These are phyloP conservation scores for Fopius arisanus DNA, from an alignment of 1,140 invertebrate genomes.

Conservation along the genomic window DNA sequence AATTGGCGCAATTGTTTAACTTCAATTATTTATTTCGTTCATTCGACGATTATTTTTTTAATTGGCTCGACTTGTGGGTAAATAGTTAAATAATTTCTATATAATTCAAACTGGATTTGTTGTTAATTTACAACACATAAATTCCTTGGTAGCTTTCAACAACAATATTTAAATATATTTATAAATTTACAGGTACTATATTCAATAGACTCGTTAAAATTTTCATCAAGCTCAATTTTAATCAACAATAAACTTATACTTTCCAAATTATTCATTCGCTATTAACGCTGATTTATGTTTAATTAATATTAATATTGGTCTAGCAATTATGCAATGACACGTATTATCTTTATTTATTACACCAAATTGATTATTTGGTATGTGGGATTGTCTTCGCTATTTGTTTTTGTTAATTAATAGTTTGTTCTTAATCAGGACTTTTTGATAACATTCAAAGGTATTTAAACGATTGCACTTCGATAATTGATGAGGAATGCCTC, in stretches of 20 bases:
- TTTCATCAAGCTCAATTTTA: neutral
- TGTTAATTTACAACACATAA: neutral
- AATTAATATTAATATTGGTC: neutral
- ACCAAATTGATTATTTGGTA: conserved; percentile 6
- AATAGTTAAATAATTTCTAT: neutral
- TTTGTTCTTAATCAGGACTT: neutral
- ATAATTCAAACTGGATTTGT: neutral
- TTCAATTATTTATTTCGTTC: neutral
- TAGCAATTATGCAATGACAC: neutral
- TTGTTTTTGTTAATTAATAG: neutral
- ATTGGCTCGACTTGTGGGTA: neutral
- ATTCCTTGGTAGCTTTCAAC: neutral
- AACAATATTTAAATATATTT: neutral
- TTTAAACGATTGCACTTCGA: neutral
- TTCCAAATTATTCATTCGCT: too few species aligned
- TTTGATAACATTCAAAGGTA: neutral
- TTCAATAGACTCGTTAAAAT: conserved; percentile 1
- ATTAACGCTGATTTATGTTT: too few species aligned
- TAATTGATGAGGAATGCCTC: neutral
- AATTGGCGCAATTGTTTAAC: neutral
- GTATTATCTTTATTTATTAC: neutral
- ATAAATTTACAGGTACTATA: neutral
- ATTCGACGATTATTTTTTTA: too few species aligned
- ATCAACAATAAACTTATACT: neutral
- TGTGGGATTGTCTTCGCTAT: conserved; percentile 24